These are phyloP conservation scores for Amblyornis subalaris DNA, from an alignment of 2,113 vertebrate genomes.

Conservation along the genomic window DNA sequence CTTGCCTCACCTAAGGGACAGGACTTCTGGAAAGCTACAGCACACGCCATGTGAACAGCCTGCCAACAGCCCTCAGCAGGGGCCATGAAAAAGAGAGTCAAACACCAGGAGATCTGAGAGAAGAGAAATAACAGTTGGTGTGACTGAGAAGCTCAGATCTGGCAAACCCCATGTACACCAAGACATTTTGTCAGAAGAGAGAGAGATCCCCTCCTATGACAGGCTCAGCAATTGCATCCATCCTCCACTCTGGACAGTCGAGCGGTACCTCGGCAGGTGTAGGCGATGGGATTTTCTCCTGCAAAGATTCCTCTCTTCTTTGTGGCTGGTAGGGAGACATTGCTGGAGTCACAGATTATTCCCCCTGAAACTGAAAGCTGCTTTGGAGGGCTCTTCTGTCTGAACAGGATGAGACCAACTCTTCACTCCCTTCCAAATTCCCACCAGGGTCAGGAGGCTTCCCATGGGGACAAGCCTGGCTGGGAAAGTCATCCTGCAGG, in stretches of 20 bases:
- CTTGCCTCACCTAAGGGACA: background rate
- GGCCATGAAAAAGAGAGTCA: background rate
- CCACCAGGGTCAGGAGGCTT: background rate
- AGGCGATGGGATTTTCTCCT: background rate
- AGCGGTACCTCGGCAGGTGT: accelerated
- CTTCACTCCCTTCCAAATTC: background rate
- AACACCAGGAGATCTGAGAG: background rate
- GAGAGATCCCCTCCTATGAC: background rate
- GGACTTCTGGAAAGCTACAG: background rate
- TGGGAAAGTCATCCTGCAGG: background rate
- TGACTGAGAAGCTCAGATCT: background rate
- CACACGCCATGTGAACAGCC: background rate
- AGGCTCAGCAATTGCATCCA: accelerated
- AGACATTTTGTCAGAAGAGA: background rate
- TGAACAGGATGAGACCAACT: background rate
- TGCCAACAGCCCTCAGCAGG: background rate
- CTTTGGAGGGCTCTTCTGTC: background rate
- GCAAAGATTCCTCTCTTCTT: background rate
- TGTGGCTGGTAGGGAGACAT: background rate
- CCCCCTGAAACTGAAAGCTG: background rate
- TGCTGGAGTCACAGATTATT: background rate
- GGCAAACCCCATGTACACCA: accelerated
- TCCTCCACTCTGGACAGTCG: background rate
- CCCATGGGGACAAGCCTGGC: background rate
- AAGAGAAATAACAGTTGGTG: background rate